Conservation (phyloP, 2,113 vertebrate genomes). For the Pomatorhinus ruficollis region DNA sequence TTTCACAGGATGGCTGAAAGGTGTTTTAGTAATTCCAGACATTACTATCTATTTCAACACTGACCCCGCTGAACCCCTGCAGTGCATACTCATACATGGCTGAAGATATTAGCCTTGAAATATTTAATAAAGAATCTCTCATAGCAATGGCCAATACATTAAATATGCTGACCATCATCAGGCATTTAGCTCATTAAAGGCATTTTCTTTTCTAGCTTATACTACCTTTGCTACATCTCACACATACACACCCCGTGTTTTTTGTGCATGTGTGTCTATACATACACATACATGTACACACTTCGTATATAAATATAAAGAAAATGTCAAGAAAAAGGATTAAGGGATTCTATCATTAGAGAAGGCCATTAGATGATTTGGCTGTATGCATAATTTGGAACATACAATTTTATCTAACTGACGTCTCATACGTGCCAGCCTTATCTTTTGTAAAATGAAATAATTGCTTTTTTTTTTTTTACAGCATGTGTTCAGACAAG, state of each 20-base stretch:
- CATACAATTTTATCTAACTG: not conserved
- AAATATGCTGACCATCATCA: not conserved
- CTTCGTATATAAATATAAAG: not conserved
- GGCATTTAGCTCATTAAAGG: not conserved
- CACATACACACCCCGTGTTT: fast-evolving
- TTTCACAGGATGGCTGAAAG: not conserved
- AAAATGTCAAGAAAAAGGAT: not conserved
- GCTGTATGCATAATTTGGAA: not conserved
- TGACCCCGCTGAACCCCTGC: not conserved
- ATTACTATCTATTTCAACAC: not conserved
- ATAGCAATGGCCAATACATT: not conserved
- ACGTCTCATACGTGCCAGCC: not conserved
- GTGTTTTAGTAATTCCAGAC: not conserved
- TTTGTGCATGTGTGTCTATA: not conserved
- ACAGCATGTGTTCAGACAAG: not conserved
- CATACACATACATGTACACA: fast-evolving
- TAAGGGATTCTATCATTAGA: not conserved
- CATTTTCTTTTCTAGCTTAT: not conserved
- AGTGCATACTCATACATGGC: not conserved
- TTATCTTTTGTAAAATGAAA: not conserved
- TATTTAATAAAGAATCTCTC: not conserved
- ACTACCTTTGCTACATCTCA: not conserved
- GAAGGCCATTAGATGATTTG: not conserved
- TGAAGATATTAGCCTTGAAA: not conserved
- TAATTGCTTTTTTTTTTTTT: not conserved